Conservation (phyloP, 2,113 vertebrate genomes). For the Vulpes lagopus region DNA sequence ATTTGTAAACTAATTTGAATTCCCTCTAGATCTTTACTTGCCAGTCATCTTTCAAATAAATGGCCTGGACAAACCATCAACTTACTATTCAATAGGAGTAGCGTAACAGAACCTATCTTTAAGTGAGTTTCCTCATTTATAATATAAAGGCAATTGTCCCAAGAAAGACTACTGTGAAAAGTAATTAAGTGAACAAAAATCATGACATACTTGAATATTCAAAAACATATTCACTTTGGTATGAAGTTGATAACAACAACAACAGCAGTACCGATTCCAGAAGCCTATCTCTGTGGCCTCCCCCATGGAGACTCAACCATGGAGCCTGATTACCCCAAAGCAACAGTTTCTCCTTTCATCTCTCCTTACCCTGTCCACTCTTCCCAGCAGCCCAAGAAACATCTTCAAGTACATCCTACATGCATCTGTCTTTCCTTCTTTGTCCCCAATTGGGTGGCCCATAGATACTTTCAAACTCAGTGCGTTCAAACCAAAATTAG, state of each 20-base stretch:
- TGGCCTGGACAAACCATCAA: background rate
- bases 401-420: background rate
- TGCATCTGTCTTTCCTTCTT: background rate
- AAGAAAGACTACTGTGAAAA: background rate
- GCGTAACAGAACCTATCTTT: background rate
- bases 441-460: background rate
- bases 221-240: background rate
- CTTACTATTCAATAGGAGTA: background rate
- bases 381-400: background rate
- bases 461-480: background rate
- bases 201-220: background rate
- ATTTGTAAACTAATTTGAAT: constrained; percentile 26
- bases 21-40: background rate
- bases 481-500: background rate
- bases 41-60: background rate
- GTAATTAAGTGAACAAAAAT: background rate
- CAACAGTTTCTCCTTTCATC: background rate
- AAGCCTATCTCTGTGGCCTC: background rate
- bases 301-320: background rate
- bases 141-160: background rate
- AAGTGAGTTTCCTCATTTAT: background rate
- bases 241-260: background rate
- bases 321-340: background rate
- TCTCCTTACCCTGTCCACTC: background rate
- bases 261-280: background rate